phyloP scores from a whole-genome alignment of 1,140 invertebrate genomes.

The Drosophila nasuta region DNA sequence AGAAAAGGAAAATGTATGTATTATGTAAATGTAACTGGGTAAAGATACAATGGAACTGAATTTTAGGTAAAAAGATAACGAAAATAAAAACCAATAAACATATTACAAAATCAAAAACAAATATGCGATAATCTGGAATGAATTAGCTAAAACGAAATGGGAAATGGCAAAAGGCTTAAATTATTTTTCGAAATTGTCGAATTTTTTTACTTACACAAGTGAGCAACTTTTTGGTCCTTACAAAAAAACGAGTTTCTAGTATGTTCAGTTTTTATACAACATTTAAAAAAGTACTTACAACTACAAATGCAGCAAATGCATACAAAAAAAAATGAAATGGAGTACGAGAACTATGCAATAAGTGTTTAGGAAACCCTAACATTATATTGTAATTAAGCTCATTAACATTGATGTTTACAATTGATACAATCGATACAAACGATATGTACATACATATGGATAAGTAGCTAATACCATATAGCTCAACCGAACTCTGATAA shows the following conservation, averaged over 20 bases:
- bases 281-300: constrained; percentile 31
- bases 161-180: constrained; percentile 62
- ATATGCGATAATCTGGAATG: constrained; percentile 27
- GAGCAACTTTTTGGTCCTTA: constrained; percentile 70
- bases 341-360: constrained; percentile 22
- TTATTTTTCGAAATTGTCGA: constrained; percentile 77
- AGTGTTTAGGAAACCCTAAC: constrained; percentile 29
- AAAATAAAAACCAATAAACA: constrained; percentile 41
- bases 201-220: constrained; percentile 56
- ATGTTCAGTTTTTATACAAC: constrained; percentile 52
- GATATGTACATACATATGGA: constrained; percentile 23
- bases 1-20: constrained; percentile 32
- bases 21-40: constrained; percentile 61
- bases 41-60: constrained; percentile 74
- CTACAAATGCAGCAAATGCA: constrained; percentile 8
- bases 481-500: constrained; percentile 27
- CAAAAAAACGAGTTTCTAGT: constrained; percentile 7
- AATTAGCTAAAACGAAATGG: constrained; percentile 38
- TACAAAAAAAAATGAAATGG: not conserved
- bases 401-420: constrained; percentile 68
- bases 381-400: constrained; percentile 44
- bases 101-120: constrained; percentile 15
- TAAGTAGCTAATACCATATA: constrained; percentile 67
- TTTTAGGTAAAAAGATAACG: constrained; percentile 67
- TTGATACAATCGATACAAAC: constrained; percentile 26